A percentile compares a stretch with the other conserved stretches of the same genome.
Conservation (phyloP, 2,888 invertebrate species). For the Alviniconcha strummeri region DNA sequence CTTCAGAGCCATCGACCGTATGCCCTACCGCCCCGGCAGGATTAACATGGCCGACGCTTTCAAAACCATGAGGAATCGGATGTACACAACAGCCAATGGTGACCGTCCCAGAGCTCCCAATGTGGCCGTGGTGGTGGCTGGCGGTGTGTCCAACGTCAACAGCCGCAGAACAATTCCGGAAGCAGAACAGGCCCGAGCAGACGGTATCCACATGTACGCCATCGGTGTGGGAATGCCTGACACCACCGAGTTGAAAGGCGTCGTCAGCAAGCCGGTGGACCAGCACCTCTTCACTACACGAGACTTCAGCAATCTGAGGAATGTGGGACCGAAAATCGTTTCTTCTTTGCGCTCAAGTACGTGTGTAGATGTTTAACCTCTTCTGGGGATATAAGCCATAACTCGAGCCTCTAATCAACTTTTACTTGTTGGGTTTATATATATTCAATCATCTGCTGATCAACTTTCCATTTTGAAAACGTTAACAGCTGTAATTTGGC, state of each 20-base stretch:
- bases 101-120: conserved; percentile 46
- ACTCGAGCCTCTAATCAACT: neutral
- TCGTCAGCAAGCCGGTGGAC: conserved; percentile 52
- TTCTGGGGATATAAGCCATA: neutral
- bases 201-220: conserved; percentile 55
- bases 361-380: neutral
- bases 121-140: conserved; percentile 51
- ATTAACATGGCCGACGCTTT: conserved; percentile 57
- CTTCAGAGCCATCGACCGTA: conserved; percentile 41
- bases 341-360: conserved; percentile 46
- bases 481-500: too few species aligned
- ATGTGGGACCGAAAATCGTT: conserved; percentile 40
- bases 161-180: conserved; percentile 45
- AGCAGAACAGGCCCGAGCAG: conserved; percentile 40
- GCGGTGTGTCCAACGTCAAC: conserved; percentile 58
- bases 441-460: too few species aligned
- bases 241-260: conserved; percentile 56
- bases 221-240: conserved; percentile 59
- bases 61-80: conserved; percentile 48
- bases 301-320: conserved; percentile 47
- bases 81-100: conserved; percentile 53
- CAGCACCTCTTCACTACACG: conserved; percentile 50
- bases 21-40: conserved; percentile 42
- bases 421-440: neutral
- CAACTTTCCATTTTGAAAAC: too few species aligned